Conservation (phyloP, 35 echinoderm and acorn worm species). For the Hemicentrotus pulcherrimus region DNA sequence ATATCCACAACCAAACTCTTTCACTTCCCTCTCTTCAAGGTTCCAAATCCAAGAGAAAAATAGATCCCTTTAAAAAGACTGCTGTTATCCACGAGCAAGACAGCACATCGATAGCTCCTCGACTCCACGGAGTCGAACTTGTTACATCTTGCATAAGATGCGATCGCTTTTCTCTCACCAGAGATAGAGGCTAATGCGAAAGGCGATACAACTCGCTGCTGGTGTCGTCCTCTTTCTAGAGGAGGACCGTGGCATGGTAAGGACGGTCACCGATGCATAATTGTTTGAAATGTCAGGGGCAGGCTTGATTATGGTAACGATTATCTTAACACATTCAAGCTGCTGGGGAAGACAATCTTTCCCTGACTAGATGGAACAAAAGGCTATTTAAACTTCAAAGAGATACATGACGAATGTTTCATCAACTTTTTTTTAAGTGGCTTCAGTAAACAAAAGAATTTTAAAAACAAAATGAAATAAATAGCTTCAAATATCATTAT, state of each 20-base stretch:
- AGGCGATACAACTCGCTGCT: not conserved
- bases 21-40: not conserved
- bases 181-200: not conserved
- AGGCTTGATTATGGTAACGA: constrained; percentile 3
- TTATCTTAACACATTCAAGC: constrained; percentile 4
- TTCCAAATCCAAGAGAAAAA: not conserved
- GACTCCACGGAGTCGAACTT: not conserved
- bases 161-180: not conserved
- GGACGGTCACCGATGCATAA: constrained; percentile 8
- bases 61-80: not conserved
- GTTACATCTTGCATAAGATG: constrained; percentile 18
- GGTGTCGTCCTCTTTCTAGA: not conserved
- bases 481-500: not conserved
- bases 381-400: not conserved
- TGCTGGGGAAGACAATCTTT: not conserved
- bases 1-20: not conserved
- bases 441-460: not conserved
- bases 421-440: not conserved
- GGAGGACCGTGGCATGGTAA: not conserved
- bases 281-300: constrained; percentile 10
- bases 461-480: not conserved
- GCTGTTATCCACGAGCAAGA: not conserved
- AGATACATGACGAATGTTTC: not conserved
- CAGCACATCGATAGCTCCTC: not conserved
- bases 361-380: not conserved